A percentile compares a stretch with the other conserved stretches of the same genome.
These are phyloP conservation scores for Pterophyllum scalare DNA, from an alignment of 2,113 vertebrate species.

Conservation along the genomic window DNA sequence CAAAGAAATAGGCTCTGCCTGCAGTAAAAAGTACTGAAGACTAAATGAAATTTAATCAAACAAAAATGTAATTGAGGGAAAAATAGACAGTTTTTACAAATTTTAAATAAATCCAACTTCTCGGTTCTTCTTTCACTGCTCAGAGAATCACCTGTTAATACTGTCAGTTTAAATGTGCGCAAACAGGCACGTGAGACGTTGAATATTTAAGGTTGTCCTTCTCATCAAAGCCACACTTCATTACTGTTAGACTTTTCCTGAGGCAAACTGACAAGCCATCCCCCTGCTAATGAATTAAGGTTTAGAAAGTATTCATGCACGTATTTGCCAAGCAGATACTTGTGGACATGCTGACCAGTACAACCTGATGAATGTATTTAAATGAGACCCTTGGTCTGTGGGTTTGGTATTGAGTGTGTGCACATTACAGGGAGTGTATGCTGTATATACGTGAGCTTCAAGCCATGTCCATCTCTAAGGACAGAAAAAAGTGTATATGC, in stretches of 20 bases:
- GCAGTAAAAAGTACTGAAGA: not conserved
- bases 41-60: not conserved
- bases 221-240: constrained; percentile 14
- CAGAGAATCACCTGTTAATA: not conserved
- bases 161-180: not conserved
- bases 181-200: not conserved
- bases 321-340: not conserved
- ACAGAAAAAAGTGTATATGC: not conserved
- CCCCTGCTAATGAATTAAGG: constrained; percentile 1
- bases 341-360: not conserved
- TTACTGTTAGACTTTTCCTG: constrained; percentile 25
- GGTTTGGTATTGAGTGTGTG: not conserved
- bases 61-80: not conserved
- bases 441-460: not conserved
- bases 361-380: constrained; percentile 1
- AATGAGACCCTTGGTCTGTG: not conserved
- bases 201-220: constrained; percentile 26
- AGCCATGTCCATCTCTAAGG: not conserved
- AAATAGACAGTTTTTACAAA: too few relatives aligned
- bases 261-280: constrained; percentile 12
- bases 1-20: not conserved
- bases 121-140: not conserved
- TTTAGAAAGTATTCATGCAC: not conserved
- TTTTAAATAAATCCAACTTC: not conserved
- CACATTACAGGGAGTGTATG: not conserved